A percentile compares a stretch with the other conserved stretches of the same genome.
These are phyloP conservation scores for Zygaena filipendulae DNA, from an alignment of 2,888 invertebrate species.

Conservation along the genomic window DNA sequence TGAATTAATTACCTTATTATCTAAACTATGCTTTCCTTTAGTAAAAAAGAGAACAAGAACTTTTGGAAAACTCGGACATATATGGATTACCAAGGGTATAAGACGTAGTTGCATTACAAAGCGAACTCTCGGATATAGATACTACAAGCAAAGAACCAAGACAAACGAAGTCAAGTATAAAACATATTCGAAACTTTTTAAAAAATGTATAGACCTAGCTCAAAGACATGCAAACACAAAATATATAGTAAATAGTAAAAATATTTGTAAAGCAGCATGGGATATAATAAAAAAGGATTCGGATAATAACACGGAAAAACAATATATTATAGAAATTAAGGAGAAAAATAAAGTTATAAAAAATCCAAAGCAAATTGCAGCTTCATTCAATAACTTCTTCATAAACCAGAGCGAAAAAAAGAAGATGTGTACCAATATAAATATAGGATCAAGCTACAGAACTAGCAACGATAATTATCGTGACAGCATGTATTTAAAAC, in stretches of 20 bases:
- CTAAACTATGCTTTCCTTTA: conserved; percentile 8
- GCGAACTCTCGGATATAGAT: conserved; percentile 4
- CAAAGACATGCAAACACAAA: conserved; percentile 6
- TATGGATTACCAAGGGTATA: conserved; percentile 1
- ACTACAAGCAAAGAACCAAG: conserved; percentile 5
- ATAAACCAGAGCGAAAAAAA: no score
- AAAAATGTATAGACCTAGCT: conserved; percentile 8
- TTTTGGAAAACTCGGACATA: conserved; percentile 1
- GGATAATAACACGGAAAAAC: not conserved
- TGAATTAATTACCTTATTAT: no score
- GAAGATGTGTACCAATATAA: no score
- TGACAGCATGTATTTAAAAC: no score
- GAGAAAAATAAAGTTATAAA: not conserved
- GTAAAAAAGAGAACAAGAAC: conserved; percentile 3
- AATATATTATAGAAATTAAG: conserved; percentile 1
- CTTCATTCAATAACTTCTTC: conserved; percentile 1
- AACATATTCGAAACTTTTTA: conserved; percentile 4
- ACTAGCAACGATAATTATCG: no score
- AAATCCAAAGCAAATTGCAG: conserved; percentile 1
- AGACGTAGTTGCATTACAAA: conserved; percentile 9
- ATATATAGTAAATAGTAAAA: conserved; percentile 6
- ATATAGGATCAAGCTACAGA: no score
- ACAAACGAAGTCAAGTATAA: conserved; percentile 4
- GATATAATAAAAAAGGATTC: no score
- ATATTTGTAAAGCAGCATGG: conserved; percentile 7